Base-by-base conservation (phyloP, 2,113 vertebrate species). In the Psittacara wagleri region DNA sequence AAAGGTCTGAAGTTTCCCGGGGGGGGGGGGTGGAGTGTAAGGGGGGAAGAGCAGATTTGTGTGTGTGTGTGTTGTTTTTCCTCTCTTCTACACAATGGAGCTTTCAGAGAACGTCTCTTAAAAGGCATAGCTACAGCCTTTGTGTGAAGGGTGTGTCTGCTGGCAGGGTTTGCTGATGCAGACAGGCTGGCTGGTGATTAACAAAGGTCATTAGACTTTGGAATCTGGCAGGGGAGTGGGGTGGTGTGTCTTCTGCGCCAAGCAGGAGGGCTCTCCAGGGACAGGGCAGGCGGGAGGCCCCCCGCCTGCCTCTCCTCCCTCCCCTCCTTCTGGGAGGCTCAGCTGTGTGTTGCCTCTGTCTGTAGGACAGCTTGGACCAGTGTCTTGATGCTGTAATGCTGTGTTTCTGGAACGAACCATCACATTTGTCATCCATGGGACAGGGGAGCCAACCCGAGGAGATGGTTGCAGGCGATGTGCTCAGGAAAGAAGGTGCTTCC, bases 201-300 rank as follows among this genome's bases (percentile, higher is more conserved):
- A 99, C 99, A 99, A 99, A 99, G 98, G 98, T 99, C 98, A 98
- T 98, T 99, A 99, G 99, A 99, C 99, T 99, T 99, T 99, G 99
- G 99, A 99, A 99, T 99, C 98, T 98, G 98, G 98, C 98, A 98
- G 98, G 98, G 97, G 97, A 98, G 97, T 98, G 97, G 93, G 98
- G 98, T 98, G 98, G 98, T 98, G 98, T 99, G 98, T 99, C 98
- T 98, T 98, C 97, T 98, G 96, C 96, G 96, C 96, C 95, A 93
- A 95, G 97, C 96, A 96, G 97, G 98, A 98, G 96, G 97, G 98
- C 97, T 98, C 98, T 97, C 97, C 98, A 98, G 98, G 98, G 98
- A 98, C 97, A 96, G 96, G 92, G 96, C 97, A 94, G 97, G 96
- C 98, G 98, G 92, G 97, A 97, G 93, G 94, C 49, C 89, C 95